Evolutionary conservation across 2,113 vertebrate species (phyloP), one percentile per base, ranked within the genome.

Genomic region (Craseonycteris thonglongyai): DNA sequence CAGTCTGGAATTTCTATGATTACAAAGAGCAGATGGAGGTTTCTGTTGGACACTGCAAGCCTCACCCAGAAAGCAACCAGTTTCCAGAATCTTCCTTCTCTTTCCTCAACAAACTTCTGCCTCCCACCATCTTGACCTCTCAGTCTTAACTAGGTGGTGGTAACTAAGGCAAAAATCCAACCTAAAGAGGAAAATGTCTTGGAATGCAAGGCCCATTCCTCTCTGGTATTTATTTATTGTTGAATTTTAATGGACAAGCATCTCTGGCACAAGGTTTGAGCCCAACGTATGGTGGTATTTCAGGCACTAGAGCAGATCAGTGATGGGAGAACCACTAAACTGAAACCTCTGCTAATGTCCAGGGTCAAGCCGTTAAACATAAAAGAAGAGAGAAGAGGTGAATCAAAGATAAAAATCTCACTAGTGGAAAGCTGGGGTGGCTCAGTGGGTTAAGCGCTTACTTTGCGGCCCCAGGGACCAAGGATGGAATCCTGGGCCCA

Each of bases 331-430:
- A 49, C 21, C 38, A 21, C 76, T 58, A 4, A 49, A 24, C 45
- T 63, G 51, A 63, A 81, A 56, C 54, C 59, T 88, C 68, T 85
- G 68, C 28, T 85, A 45, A 75, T 66, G 66, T 45, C 74, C 86
- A 95, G 54, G 65, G 49, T 30, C 61, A 75, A 91, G 71, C 12
- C 33, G 38, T 45, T 90, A 92, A 90, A 63, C 66, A 92, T 35
- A 49, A 76, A 78, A 68, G 54, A 65, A 84, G 66, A 92, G 82
- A 79, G 72, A 78, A 94, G 80, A 89, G 47, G 56, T 88, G 45
- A 93, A 83, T 74, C 47, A 63, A 54, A 96, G 78, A 83, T 33
- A 88, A 76, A 88, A 68, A 22, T 45, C 56, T 93, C n/a, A 33
- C 58, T 75, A 35, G 78, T 82, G n/a, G n/a, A n/a, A n/a, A n/a